Evolutionary conservation across 2,797 vertebrate species (phyloP).

Genomic region (Craterocephalus amniculus): DNA sequence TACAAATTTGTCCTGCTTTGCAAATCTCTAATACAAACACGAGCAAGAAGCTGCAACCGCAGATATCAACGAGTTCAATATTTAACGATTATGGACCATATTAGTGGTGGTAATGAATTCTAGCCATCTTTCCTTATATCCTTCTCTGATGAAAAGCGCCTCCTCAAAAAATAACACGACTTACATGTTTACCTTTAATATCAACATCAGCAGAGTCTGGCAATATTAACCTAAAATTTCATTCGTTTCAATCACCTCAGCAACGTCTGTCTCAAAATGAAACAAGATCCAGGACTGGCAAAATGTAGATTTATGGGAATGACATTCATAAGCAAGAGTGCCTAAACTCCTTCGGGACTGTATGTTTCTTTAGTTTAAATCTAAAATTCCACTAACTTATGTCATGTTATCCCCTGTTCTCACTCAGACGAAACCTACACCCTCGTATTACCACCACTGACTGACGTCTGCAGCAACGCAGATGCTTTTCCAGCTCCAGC

Average conservation of each 20-base stretch:
- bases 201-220: constrained; percentile 8
- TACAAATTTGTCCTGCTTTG: constrained; percentile 30
- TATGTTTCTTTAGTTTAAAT: constrained; percentile 57
- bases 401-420: constrained; percentile 62
- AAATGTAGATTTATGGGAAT: constrained; percentile 67
- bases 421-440: constrained; percentile 67
- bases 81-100: constrained; percentile 14
- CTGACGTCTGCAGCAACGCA: constrained; percentile 58
- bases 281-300: constrained; percentile 50
- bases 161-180: not conserved
- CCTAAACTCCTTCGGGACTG: constrained; percentile 52
- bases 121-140: constrained; percentile 9
- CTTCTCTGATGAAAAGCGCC: constrained; percentile 6
- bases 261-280: constrained; percentile 39
- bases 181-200: constrained; percentile 13
- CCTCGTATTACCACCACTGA: constrained; percentile 49
- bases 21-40: constrained; percentile 42
- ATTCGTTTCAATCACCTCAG: constrained; percentile 39
- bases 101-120: constrained; percentile 12
- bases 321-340: constrained; percentile 62
- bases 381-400: constrained; percentile 62
- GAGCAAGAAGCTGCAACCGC: constrained; percentile 9
- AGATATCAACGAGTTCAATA: constrained; percentile 14
- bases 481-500: constrained; percentile 50
- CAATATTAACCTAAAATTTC: constrained; percentile 17